Base-by-base conservation (phyloP, 1,140 invertebrate genomes). In the Semibalanus balanoides region DNA sequence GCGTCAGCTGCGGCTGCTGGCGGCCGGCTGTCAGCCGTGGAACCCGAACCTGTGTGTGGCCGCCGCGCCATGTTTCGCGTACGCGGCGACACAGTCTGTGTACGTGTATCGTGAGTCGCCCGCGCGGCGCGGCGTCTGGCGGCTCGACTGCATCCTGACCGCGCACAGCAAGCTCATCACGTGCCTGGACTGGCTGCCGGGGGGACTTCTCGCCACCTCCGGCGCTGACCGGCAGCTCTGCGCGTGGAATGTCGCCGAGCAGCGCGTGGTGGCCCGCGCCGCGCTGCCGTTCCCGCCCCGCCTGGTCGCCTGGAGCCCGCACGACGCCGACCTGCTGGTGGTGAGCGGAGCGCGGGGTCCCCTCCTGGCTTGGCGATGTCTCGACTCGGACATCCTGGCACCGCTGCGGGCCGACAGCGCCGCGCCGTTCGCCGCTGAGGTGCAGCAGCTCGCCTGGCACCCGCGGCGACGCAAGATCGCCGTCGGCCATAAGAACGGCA, bases 121-220 rank as follows among this genome's bases (percentile, higher is more conserved):
- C 29, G 70, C n/a, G n/a, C 25, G 85, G 70, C 76, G 78, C 64
- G 82, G 82, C 78, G 82, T 84, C 75, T 85, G 84, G 79, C 79
- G 82, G 31, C 77, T 86, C 71, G 79, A 83, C 31, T 85, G 84
- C 72, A 85, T 86, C 76, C 82, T 86, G 80, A 84, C 85, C 17
- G 84, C 85, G 75, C 85, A 86, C 80, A 85, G 84, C 74, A 85
- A 85, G 77, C 85, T 84, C 27, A 85, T 86, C 31, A 84, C 84
- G 28, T 82, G 82, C 3, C 81, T 86, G 70, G 80, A 78, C 79
- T 71, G 83, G 86, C 51, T 64, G 51, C 14, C 51, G 14, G 51
- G 51, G 7, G 51, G 51, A 76, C 74, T 84, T 3, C 77, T 85
- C 25, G 84, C 82, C 27, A 84, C 81, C 74, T 78, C 82, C 51